Percentiles rank a stretch among this genome's conserved stretches.
phyloP scores from a whole-genome alignment of 2,113 vertebrate genomes.

The Phylloscopus trochiloides region DNA sequence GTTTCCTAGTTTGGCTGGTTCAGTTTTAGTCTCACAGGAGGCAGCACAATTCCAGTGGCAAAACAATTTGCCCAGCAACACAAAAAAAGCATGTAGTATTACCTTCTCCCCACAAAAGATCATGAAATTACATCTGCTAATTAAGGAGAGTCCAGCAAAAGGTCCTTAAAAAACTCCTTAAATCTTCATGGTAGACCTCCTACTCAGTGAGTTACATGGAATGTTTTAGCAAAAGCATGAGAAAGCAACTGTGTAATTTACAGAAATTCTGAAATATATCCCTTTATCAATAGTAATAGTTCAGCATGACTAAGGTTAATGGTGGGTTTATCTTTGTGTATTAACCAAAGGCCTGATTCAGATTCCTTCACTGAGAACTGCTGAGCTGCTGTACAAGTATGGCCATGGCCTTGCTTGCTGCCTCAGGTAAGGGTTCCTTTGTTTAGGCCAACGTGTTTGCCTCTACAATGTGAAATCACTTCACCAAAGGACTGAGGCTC shows the following conservation, averaged over 20 bases:
- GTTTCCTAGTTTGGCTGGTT: neutral
- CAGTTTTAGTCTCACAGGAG: neutral
- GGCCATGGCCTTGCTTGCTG: neutral
- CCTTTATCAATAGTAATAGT: neutral
- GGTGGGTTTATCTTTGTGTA: neutral
- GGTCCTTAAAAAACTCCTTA: neutral
- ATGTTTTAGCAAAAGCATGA: neutral
- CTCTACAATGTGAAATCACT: neutral
- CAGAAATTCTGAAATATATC: neutral
- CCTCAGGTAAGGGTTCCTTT: neutral
- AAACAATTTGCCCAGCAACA: neutral
- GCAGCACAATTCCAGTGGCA: neutral
- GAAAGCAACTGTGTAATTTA: neutral
- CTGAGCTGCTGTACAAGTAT: neutral
- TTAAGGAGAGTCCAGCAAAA: neutral
- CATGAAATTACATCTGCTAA: neutral
- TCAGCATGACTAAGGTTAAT: neutral
- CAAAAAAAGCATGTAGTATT: neutral
- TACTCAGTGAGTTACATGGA: neutral
- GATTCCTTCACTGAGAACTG: neutral
- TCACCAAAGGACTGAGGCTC: neutral
- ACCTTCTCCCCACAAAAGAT: rapidly evolving
- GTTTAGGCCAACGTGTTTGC: neutral
- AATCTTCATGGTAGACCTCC: neutral
- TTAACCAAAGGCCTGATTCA: neutral